phyloP scores from a whole-genome alignment of 2,797 vertebrate genomes.

The Pteronotus mesoamericanus region DNA sequence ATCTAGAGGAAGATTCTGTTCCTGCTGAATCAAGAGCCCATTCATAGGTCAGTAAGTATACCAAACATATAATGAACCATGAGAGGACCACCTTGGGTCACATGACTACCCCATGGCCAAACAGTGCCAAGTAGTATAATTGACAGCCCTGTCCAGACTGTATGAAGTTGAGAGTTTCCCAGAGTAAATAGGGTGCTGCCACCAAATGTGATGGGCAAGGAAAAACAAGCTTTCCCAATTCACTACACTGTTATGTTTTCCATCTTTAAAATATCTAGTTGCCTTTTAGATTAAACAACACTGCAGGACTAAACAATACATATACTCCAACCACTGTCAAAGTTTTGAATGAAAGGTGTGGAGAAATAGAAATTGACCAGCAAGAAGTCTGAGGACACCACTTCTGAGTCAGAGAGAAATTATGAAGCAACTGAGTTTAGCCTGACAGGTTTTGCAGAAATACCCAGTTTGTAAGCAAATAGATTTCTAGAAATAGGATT shows the following conservation, averaged over 20 bases:
- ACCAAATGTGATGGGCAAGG: neutral
- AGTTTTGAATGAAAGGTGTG: neutral
- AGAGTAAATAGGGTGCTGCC: neutral
- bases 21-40: neutral
- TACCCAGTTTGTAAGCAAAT: neutral
- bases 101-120: neutral
- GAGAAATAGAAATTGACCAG: neutral
- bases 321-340: neutral
- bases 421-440: neutral
- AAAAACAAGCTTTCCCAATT: neutral
- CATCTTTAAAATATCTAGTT: neutral
- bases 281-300: neutral
- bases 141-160: neutral
- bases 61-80: neutral
- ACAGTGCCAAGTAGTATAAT: neutral
- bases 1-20: neutral
- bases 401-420: neutral
- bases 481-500: neutral
- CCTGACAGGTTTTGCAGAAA: neutral
- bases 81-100: neutral
- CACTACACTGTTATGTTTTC: neutral
- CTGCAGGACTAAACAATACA: neutral
- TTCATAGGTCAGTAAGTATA: neutral
- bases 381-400: neutral
- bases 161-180: neutral